Evolutionary conservation across 1,140 invertebrate species (phyloP), one percentile per base, ranked within the genome.

Genomic region (Cheumatopsyche charites): DNA sequence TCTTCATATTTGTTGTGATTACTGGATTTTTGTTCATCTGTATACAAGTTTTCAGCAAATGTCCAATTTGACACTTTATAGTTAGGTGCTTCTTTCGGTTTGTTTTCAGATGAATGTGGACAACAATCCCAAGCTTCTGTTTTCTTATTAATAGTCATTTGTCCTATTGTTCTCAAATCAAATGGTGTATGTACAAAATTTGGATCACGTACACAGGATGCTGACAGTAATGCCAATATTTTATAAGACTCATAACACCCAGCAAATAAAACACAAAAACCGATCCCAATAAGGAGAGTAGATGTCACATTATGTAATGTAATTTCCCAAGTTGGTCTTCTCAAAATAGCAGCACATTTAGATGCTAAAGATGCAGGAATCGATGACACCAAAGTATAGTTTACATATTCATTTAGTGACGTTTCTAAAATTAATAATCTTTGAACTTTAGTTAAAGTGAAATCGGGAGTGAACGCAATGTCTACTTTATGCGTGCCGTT

Each of bases 381-480:
- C 5, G 91, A 94, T 3, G 94, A 94, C 7, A 92, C 83, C 62
- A 98, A 81, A 9, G 89, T 87, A 79, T 91, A 96, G 77, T 92
- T 90, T 26, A 92, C 87, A 23, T 80, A 78, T 67, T 82, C 81
- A 70, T 81, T 83, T 13, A 90, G 79, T 78, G 88, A 90, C 26
- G 88, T 91, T 4, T 84, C 82, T 73, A 88, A 84, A 73, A 83
- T 82, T 26, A 89, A 84, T 45, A 86, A 81, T 13, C 93, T 87
- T 71, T 91, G 86, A 23, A 96, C 88, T 70, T 90, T 87, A 0
- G 93, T 89, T 70, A 96, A 84, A 2, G 96, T 95, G 79, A 96
- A 97, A 84, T 98, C 97, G 6, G 96, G 92, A 0, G 93, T 94
- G 81, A 96, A 98, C 67, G 92, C 91, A 75, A 98, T 93, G 78